Percentiles rank a stretch among this genome's conserved stretches.
Conservation (phyloP, 2,888 invertebrate species). For the Aleiodes alternator region DNA sequence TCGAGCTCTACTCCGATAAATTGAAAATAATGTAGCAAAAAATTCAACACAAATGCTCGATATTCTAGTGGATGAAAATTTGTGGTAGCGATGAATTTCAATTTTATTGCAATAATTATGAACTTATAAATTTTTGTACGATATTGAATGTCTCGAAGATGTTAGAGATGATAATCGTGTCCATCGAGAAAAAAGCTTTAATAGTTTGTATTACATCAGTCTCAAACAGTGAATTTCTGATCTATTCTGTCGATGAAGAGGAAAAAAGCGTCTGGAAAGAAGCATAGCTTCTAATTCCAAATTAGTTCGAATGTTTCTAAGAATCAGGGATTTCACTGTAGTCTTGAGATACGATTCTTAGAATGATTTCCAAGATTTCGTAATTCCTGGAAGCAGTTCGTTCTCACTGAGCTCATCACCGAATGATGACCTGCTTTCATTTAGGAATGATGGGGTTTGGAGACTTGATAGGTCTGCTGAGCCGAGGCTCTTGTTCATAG, state of each 20-base stretch:
- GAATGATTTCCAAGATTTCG: conserved; percentile 55
- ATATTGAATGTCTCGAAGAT: conserved; percentile 42
- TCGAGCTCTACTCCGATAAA: conserved; percentile 59
- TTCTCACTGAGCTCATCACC: conserved; percentile 52
- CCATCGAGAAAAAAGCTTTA: conserved; percentile 41
- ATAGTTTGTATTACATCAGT: conserved; percentile 45
- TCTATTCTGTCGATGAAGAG: conserved; percentile 35
- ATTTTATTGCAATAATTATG: conserved; percentile 47
- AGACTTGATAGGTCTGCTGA: conserved; percentile 62
- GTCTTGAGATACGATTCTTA: conserved; percentile 60
- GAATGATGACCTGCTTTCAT: conserved; percentile 61
- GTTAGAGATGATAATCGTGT: conserved; percentile 41
- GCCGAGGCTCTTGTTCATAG: conserved; percentile 56
- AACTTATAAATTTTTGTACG: conserved; percentile 36
- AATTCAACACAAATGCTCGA: conserved; percentile 38
- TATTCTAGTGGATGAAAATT: not conserved
- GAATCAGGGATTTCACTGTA: conserved; percentile 57
- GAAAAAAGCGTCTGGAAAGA: conserved; percentile 1
- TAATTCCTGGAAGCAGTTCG: conserved; percentile 54
- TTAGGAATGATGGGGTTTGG: conserved; percentile 66
- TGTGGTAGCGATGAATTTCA: conserved; percentile 35
- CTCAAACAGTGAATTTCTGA: conserved; percentile 47
- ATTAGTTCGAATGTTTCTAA: conserved; percentile 62
- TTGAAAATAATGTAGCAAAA: conserved; percentile 55
- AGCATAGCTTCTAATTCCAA: conserved; percentile 59